Percentiles rank a stretch among this genome's conserved stretches.
phyloP scores from a whole-genome alignment of 2,113 vertebrate species.

The Macroglossus sobrinus region DNA sequence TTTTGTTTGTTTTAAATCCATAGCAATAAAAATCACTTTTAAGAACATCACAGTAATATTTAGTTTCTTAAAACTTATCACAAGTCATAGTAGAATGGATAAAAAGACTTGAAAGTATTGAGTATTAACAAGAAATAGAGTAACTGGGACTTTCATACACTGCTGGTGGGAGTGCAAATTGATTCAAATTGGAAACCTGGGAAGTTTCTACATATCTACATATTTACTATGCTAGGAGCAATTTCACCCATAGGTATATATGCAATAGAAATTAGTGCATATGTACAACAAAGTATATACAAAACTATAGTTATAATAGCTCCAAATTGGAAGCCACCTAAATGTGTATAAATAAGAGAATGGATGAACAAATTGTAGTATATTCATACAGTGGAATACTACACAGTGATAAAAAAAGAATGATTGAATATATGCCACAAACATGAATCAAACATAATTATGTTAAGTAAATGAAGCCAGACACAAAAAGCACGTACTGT shows the following conservation, averaged over 20 bases:
- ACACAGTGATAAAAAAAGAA: background rate
- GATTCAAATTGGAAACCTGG: background rate
- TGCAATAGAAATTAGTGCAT: background rate
- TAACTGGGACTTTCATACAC: background rate
- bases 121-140: background rate
- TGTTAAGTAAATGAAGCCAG: background rate
- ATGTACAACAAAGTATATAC: background rate
- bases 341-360: background rate
- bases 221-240: background rate
- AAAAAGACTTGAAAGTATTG: background rate
- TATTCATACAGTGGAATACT: background rate
- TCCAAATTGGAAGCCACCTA: background rate
- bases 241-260: background rate
- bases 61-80: constrained; percentile 5
- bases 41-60: background rate
- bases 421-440: background rate
- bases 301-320: background rate
- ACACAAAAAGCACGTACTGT: background rate
- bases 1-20: background rate
- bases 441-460: background rate
- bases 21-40: background rate
- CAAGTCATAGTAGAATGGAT: background rate
- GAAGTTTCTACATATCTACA: background rate
- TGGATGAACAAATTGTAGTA: background rate
- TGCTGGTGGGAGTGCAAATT: background rate